phyloP scores from a whole-genome alignment of 2,888 invertebrate species.

The Steromphala cineraria region DNA sequence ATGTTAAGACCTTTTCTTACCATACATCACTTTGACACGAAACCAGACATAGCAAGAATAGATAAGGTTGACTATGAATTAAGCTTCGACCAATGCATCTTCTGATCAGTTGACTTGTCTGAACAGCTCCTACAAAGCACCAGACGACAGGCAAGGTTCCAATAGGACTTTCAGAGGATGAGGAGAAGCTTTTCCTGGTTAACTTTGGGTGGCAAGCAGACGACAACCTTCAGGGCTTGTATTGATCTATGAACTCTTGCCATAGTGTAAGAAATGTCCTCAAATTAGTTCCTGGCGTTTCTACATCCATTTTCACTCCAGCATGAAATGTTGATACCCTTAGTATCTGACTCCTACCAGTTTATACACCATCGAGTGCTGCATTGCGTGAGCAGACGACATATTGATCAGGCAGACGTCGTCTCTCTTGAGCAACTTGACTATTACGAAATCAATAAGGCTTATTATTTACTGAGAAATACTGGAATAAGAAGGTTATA shows the following conservation, averaged over 20 bases:
- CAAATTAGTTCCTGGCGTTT: neutral
- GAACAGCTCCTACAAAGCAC: neutral
- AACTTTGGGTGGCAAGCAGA: neutral
- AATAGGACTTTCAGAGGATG: neutral
- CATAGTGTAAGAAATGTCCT: neutral
- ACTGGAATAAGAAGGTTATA: too few species aligned
- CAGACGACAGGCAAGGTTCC: neutral
- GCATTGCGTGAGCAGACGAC: neutral
- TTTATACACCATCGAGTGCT: neutral
- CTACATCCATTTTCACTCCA: neutral
- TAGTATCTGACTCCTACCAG: neutral
- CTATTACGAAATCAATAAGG: neutral
- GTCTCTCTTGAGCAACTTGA: neutral
- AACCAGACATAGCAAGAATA: too few species aligned
- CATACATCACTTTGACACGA: too few species aligned
- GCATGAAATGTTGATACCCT: neutral
- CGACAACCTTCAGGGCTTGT: neutral
- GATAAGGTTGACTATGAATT: too few species aligned
- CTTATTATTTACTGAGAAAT: neutral
- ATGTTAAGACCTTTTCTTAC: too few species aligned
- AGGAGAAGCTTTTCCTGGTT: neutral
- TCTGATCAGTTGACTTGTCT: too few species aligned
- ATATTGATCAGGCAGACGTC: neutral
- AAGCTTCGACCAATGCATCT: too few species aligned
- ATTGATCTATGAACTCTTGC: neutral